Evolutionary conservation across 2,797 vertebrate genomes (phyloP), one percentile per base, ranked within the genome.

Genomic region (Odontamblyopus rebecca): DNA sequence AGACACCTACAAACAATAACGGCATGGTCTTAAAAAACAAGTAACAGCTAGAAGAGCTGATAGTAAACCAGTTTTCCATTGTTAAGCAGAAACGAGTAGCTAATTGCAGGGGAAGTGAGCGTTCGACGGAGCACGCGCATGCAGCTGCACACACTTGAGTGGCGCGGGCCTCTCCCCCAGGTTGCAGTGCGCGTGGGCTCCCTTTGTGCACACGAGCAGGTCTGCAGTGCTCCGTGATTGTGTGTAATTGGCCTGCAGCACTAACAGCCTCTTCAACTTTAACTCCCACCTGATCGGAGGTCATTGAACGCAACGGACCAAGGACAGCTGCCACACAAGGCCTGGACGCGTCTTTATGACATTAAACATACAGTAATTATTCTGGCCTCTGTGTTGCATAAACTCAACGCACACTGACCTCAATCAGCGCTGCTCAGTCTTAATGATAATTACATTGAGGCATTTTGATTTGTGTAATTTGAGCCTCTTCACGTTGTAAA

Each of bases 101-200:
- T 99, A 99, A 99, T 98, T 98, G 96, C 95, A 82, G 94, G 92
- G 91, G 93, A 93, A 93, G 95, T 95, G 93, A 95, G 94, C 94
- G 93, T 93, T 94, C 94, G 92, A 88, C 82, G 92, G 92, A 94
- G 30, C 32, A 38, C 23, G 94, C 95, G 91, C 95, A 89, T 94
- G 96, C 98, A 99, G 98, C 98, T 99, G 98, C 96, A 98, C 93
- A 93, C 96, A 98, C 98, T 99, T 98, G 95, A 99, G 94, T 92
- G 16, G 76, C 88, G 81, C 82, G 76, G 92, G 88, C 85, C 93
- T 95, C 94, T 93, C 95, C 95, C 95, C 94, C 94, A 94, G 94
- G 95, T 95, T 96, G 71, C 94, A 93, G 95, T 88, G 95, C 95
- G 93, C 95, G 95, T 94, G 91, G 94, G 94, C 91, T 85, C 94